phyloP scores from a whole-genome alignment of 2,888 invertebrate species.

The Phyllotreta striolata region DNA sequence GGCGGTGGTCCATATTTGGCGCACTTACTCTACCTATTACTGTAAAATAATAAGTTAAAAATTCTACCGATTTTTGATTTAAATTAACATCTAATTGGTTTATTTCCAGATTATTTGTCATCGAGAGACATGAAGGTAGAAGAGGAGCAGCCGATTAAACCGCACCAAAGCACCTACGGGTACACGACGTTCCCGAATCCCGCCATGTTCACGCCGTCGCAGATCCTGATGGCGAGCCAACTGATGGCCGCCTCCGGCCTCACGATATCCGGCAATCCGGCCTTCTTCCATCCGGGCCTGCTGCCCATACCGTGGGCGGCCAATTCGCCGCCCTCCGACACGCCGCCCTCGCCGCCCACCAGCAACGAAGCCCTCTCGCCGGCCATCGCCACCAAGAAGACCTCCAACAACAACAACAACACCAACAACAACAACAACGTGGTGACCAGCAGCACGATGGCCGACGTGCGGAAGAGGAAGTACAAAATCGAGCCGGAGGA shows the following conservation, averaged over 20 bases:
- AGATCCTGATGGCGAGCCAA: conserved; percentile 63
- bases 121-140: conserved; percentile 62
- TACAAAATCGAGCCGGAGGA: conserved; percentile 51
- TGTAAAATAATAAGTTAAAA: too few species aligned
- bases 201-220: conserved; percentile 63
- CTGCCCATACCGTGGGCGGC: conserved; percentile 65
- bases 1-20: too few species aligned
- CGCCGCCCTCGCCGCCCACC: conserved; percentile 64
- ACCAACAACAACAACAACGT: conserved; percentile 61
- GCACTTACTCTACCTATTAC: too few species aligned
- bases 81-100: too few species aligned
- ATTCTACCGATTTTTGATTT: too few species aligned
- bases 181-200: conserved; percentile 63
- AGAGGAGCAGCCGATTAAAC: conserved; percentile 68
- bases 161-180: conserved; percentile 51
- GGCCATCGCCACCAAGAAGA: conserved; percentile 55
- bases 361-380: conserved; percentile 58
- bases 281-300: conserved; percentile 71
- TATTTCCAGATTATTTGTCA: conserved; percentile 56
- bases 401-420: conserved; percentile 59
- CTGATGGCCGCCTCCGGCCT: conserved; percentile 67
- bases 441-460: conserved; percentile 60
- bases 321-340: conserved; percentile 58
- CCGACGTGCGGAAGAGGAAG: conserved; percentile 49
- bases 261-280: conserved; percentile 67